Evolutionary conservation across 2,797 vertebrate genomes (phyloP), one percentile per base, ranked within the genome.

Genomic region (Thaleichthys pacificus): DNA sequence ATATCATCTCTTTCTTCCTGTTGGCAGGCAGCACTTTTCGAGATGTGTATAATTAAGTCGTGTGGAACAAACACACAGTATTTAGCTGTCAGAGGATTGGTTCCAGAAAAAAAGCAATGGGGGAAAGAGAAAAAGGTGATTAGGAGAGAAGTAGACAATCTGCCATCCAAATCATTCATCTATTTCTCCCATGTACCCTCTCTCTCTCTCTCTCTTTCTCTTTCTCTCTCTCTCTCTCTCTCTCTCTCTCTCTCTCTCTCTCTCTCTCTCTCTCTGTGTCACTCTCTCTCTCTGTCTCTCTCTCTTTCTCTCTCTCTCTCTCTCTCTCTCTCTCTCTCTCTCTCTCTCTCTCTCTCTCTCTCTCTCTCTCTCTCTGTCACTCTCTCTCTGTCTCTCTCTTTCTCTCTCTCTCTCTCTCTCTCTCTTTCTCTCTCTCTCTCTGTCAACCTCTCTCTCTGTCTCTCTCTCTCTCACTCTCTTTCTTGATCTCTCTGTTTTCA

Each of bases 1-100:
- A 49, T 49, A 17, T 47, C 69, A 54, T 51, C 17, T 69, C 75
- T 76, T 75, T 86, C 78, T 63, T 51, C 61, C 68, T 63, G 51
- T 78, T 81, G 75, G 74, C 75, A 80, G 80, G 74, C 70, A 68
- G 71, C 73, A 66, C 72, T 73, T 38, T 65, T 69, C 81, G 79
- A 79, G 82, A 84, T 82, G 65, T 80, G 75, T 80, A 82, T 80
- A 82, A 85, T 85, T 87, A 85, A 80, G 76, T 69, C 42, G 64
- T 38, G 74, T 38, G 73, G 74, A 80, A 77, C 79, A 84, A 79
- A 80, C 79, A 79, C 70, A 42, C 73, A 77, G 80, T 77, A 82
- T 79, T 83, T 85, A 76, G 76, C 62, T 82, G 82, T 82, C 79
- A 83, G 77, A 75, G 69, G 69, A 79, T 82, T 62, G 76, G 75